Evolutionary conservation across 2,113 vertebrate species (phyloP), one percentile per base, ranked within the genome.

Genomic region (Pogona vitticeps): DNA sequence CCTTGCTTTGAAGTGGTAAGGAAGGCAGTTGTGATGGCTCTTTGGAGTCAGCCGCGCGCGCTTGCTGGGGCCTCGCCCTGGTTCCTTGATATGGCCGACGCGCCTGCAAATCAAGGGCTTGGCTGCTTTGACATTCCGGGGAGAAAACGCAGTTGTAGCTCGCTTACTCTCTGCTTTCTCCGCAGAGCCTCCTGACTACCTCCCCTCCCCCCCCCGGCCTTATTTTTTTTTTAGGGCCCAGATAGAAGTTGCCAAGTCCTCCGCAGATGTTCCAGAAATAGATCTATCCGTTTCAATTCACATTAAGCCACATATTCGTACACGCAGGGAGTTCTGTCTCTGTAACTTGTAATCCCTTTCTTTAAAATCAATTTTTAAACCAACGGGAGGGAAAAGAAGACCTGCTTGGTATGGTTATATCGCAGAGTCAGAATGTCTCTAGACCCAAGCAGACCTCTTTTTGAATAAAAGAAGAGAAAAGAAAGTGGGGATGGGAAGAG

Each of bases 61-160:
- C 10, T 90, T 2, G 28, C 76, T 2, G 13, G 18, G 58, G 78
- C 76, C 65, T 61, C 31, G 86, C 88, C 92, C 83, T 89, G 91
- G 86, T 89, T 42, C 93, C 95, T 96, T 96, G 96, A 96, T 97
- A 92, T 96, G 96, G 94, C 96, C 93, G 95, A 92, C n/a, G 59
- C 0, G 86, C 89, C 88, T 92, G 89, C 88, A 89, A 88, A 96
- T 90, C 91, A n/a, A 26, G 58, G 79, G 46, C 46, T 93, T 93
- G 88, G 61, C 52, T 80, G 59, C 90, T 21, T 59, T 77, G 89
- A 14, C 75, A 46, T 72, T 88, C 77, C 40, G 56, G 1, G 23
- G 83, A 80, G 79, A 42, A 28, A 10, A 58, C 28, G 1, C 65
- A 3, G 28, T 3, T 28, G 21, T 3, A 5, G 9, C 33, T 33